These are phyloP conservation scores for Balanococcus diminutus DNA, from an alignment of 2,888 invertebrate species.

Conservation along the genomic window DNA sequence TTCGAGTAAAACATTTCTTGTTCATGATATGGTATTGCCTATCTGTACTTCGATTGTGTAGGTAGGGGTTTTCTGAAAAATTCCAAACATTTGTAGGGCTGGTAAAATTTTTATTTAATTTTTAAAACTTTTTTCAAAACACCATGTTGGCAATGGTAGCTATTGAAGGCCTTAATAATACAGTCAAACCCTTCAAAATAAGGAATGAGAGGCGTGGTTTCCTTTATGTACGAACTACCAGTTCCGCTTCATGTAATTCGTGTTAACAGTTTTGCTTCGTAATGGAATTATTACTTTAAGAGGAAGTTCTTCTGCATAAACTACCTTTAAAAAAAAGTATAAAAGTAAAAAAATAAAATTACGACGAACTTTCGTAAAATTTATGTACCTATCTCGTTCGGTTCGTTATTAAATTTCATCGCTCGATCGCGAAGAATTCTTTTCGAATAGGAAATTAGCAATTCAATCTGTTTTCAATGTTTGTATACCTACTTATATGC, in stretches of 20 bases:
- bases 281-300: conserved; percentile 44
- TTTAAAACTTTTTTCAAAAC: conserved; percentile 7
- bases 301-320: conserved; percentile 46
- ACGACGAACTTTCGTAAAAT: conserved; percentile 15
- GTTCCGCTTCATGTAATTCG: conserved; percentile 49
- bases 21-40: not conserved
- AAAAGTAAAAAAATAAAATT: conserved; percentile 40
- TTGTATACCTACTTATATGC: not conserved
- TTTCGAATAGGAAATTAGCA: conserved; percentile 19
- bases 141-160: conserved; percentile 24
- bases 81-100: not conserved
- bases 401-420: conserved; percentile 24
- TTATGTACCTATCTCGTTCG: not conserved
- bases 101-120: not conserved
- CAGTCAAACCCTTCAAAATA: conserved; percentile 15
- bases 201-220: conserved; percentile 40
- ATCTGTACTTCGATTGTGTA: not conserved
- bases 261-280: conserved; percentile 42
- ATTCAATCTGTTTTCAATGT: not conserved
- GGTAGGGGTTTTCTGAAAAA: not conserved
- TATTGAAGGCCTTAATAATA: conserved; percentile 23
- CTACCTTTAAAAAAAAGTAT: conserved; percentile 16
- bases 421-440: not conserved
- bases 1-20: too few species aligned
- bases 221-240: conserved; percentile 28